Conservation (phyloP, 2,888 invertebrate species). For the Hydroisotoma schaefferi region DNA sequence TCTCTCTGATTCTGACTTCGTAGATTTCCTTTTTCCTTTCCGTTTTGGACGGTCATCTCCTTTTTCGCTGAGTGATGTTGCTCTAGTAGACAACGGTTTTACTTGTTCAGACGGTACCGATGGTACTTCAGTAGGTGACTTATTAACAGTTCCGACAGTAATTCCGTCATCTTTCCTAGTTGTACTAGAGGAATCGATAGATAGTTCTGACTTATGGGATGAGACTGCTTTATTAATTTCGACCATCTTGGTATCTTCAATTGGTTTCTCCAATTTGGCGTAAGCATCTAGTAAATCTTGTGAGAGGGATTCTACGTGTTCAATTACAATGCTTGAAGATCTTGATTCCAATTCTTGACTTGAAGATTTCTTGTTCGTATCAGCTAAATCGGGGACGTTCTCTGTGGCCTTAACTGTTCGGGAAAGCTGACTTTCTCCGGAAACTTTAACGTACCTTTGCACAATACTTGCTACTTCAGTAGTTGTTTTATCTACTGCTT, state of each 20-base stretch:
- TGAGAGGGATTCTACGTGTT: constrained; percentile 29
- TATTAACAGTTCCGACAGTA: not conserved
- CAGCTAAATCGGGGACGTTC: not conserved
- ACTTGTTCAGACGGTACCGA: not conserved
- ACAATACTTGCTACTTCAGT: no score
- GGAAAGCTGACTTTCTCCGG: no score
- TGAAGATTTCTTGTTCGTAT: constrained; percentile 2
- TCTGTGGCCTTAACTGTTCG: constrained; percentile 7
- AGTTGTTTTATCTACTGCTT: no score
- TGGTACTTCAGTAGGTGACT: not conserved
- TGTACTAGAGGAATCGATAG: no score
- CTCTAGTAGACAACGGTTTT: no score
- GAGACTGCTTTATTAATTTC: not conserved
- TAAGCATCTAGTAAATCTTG: constrained; percentile 30
- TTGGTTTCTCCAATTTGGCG: constrained; percentile 29
- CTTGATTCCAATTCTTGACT: not conserved
- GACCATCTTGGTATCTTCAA: constrained; percentile 18
- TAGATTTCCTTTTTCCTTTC: constrained; percentile 12
- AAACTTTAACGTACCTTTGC: no score
- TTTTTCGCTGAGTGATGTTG: not conserved
- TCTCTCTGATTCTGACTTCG: constrained; percentile 22
- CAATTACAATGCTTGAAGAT: constrained; percentile 19
- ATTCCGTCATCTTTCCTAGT: not conserved
- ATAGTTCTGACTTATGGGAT: not conserved
- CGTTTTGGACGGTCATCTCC: not conserved